phyloP scores from a whole-genome alignment of 2,888 invertebrate genomes.

The Lymantria dispar region DNA sequence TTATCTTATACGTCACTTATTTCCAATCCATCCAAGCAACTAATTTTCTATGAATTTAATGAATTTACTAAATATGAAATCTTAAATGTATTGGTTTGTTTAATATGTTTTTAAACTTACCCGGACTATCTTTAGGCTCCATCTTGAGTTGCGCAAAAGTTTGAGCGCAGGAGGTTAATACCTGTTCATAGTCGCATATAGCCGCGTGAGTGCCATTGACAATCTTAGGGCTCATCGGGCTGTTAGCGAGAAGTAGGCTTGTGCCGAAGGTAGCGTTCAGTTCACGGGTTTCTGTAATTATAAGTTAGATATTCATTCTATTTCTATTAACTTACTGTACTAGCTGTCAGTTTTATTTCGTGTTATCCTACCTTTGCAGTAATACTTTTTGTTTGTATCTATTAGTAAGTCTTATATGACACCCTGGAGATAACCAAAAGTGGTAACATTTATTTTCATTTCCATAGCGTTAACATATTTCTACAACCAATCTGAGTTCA shows the following conservation, averaged over 20 bases:
- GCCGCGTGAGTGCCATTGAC: slow-evolving; percentile 97
- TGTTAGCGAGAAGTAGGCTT: slow-evolving; percentile 95
- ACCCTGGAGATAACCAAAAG: too few species aligned
- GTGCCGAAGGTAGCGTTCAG: slow-evolving; percentile 95
- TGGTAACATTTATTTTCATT: too few species aligned
- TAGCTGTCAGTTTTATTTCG: too few species aligned
- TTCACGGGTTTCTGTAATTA: slow-evolving; percentile 87
- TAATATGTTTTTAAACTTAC: slow-evolving; percentile 60
- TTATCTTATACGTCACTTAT: too few species aligned
- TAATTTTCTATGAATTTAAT: neutral
- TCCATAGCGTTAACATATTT: too few species aligned
- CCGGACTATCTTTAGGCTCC: slow-evolving; percentile 89
- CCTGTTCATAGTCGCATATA: slow-evolving; percentile 91
- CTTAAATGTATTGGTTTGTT: neutral
- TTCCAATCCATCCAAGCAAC: too few species aligned
- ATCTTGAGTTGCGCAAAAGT: slow-evolving; percentile 87
- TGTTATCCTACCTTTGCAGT: too few species aligned
- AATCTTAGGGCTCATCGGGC: slow-evolving; percentile 98
- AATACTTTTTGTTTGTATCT: too few species aligned
- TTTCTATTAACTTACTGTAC: neutral
- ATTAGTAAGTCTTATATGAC: too few species aligned
- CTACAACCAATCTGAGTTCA: too few species aligned
- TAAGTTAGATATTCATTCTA: neutral
- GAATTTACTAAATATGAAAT: too few species aligned
- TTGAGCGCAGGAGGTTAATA: slow-evolving; percentile 87